Evolutionary conservation across 2,888 invertebrate species (phyloP).

Genomic region (Nomada fucata): DNA sequence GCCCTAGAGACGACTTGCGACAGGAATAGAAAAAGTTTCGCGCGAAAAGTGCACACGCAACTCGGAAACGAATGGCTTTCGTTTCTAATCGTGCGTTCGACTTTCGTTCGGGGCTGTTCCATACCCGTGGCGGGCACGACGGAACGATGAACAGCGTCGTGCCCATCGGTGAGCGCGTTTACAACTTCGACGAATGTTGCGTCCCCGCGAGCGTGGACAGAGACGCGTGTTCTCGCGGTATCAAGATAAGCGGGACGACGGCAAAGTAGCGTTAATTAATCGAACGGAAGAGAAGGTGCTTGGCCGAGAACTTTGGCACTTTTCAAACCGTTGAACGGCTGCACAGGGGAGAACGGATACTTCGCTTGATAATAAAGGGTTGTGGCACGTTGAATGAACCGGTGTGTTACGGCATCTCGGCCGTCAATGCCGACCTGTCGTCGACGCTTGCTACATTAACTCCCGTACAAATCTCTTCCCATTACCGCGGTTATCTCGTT

Average conservation of each 20-base stretch:
- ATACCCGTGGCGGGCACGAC: background rate
- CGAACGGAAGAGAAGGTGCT: background rate
- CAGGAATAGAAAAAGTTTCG: slow-evolving; percentile 72
- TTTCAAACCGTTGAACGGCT: slow-evolving; percentile 47
- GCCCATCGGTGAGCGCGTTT: too few species aligned
- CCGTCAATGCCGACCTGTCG: slow-evolving; percentile 80
- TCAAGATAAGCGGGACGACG: background rate
- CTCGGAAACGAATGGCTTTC: slow-evolving; percentile 5
- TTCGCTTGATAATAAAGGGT: slow-evolving; percentile 72
- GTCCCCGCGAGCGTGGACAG: background rate
- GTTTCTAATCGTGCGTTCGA: slow-evolving; percentile 26
- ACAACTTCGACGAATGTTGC: background rate
- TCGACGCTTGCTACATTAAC: slow-evolving; percentile 76
- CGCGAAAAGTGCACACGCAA: slow-evolving; percentile 45
- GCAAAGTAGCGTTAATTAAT: slow-evolving; percentile 38
- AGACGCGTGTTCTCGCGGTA: background rate
- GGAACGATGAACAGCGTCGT: background rate
- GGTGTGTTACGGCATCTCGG: slow-evolving; percentile 72
- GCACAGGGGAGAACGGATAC: slow-evolving; percentile 24
- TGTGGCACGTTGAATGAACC: slow-evolving; percentile 75
- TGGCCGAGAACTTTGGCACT: slow-evolving; percentile 42
- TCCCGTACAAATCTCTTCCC: slow-evolving; percentile 74
- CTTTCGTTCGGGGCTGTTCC: background rate
- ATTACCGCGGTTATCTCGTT: slow-evolving; percentile 66
- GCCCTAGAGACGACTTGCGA: slow-evolving; percentile 30